phyloP scores from a whole-genome alignment of 2,888 invertebrate species.

The Hesperia comma region DNA sequence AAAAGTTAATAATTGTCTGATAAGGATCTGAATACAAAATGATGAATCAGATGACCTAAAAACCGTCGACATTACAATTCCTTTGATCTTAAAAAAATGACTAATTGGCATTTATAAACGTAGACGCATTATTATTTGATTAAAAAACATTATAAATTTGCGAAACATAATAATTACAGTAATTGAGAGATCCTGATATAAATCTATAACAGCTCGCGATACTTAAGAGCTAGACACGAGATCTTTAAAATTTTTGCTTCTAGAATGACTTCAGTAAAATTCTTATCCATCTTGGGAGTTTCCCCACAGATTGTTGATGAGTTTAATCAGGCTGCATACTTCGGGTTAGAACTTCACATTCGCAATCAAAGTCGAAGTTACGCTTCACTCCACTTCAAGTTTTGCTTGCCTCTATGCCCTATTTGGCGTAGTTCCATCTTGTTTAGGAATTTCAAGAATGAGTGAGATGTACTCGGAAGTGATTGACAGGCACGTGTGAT shows the following conservation, averaged over 20 bases:
- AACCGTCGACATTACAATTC: no score
- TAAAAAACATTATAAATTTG: no score
- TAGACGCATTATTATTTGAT: no score
- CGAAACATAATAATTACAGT: no score
- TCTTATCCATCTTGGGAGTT: not conserved
- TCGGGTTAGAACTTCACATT: conserved; percentile 20
- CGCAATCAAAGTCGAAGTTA: conserved; percentile 23
- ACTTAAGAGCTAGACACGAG: not conserved
- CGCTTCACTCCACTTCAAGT: conserved; percentile 7
- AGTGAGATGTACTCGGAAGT: not conserved
- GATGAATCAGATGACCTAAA: no score
- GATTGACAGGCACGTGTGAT: conserved; percentile 21
- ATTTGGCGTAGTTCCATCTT: conserved; percentile 31
- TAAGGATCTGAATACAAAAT: no score
- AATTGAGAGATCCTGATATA: no score
- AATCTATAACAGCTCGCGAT: no score
- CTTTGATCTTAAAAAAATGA: no score
- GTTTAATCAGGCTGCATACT: conserved; percentile 13
- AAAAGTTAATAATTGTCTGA: no score
- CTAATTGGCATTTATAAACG: no score
- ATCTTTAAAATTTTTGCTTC: not conserved
- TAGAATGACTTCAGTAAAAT: not conserved
- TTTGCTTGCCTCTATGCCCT: conserved; percentile 14
- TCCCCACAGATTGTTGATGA: conserved; percentile 12
- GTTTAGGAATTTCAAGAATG: conserved; percentile 30